Percentiles rank a stretch among this genome's conserved stretches.
phyloP scores from a whole-genome alignment of 2,888 invertebrate genomes.

The Ormyrus pomaceus region DNA sequence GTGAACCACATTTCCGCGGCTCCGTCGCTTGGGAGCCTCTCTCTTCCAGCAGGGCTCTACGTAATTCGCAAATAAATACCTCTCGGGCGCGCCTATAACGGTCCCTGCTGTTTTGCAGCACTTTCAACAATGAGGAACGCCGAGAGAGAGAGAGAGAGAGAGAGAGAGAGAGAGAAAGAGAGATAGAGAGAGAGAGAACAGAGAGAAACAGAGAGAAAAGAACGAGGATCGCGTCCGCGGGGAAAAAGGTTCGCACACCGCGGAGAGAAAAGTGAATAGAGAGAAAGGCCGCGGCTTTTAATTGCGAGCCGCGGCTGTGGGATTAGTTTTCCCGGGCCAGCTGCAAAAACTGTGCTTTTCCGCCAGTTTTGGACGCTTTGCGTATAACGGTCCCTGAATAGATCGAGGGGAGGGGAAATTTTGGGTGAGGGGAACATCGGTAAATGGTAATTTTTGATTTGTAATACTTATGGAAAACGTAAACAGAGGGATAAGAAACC shows the following conservation, averaged over 20 bases:
- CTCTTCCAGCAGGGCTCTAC: conserved; percentile 3
- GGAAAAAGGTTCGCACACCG: background rate
- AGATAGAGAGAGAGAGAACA: conserved; percentile 35
- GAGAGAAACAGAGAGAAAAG: background rate
- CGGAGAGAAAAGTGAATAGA: background rate
- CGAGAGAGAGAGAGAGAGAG: conserved; percentile 43
- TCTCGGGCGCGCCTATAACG: conserved; percentile 35
- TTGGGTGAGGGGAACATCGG: too few relatives aligned
- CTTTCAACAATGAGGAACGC: conserved; percentile 34
- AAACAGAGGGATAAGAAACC: too few relatives aligned
- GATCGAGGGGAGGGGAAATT: too few relatives aligned
- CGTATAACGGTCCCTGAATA: too few relatives aligned
- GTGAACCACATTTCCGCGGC: conserved; percentile 27
- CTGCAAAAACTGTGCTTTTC: too few relatives aligned
- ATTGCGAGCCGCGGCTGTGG: background rate
- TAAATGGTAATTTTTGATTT: too few relatives aligned
- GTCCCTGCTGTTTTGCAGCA: conserved; percentile 26
- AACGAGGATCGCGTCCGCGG: background rate
- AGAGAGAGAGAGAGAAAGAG: conserved; percentile 41
- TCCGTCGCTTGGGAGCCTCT: background rate
- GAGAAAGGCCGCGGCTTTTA: background rate
- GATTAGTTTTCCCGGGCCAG: background rate
- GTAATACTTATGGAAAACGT: too few relatives aligned
- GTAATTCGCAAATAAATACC: conserved; percentile 52
- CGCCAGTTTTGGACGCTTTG: too few relatives aligned